Percentiles rank a stretch among this genome's conserved stretches.
Evolutionary conservation across 1,140 invertebrate species (phyloP).

Genomic region (Cydia fagiglandana): DNA sequence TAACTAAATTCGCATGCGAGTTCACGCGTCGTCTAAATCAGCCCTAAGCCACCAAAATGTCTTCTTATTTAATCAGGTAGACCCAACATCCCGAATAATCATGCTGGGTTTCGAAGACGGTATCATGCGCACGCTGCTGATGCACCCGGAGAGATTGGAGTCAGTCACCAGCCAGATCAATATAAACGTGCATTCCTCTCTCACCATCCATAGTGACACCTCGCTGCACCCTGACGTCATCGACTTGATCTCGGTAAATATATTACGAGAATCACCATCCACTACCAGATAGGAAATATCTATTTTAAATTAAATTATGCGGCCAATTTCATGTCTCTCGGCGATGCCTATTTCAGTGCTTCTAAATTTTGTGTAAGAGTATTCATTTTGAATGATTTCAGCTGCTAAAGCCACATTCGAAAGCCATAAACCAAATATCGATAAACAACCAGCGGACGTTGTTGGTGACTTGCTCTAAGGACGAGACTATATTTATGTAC

Average conservation of each 20-base stretch:
- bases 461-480: conserved; percentile 83
- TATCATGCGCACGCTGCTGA: conserved; percentile 73
- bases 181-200: conserved; percentile 57
- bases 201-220: conserved; percentile 65
- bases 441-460: conserved; percentile 80
- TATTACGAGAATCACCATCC: too few species aligned
- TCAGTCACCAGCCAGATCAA: conserved; percentile 48
- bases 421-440: conserved; percentile 80
- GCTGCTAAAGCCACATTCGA: conserved; percentile 84
- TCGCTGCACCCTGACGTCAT: conserved; percentile 59
- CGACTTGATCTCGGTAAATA: conserved; percentile 61
- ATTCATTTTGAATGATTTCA: conserved; percentile 65
- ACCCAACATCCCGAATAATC: conserved; percentile 81
- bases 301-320: too few species aligned
- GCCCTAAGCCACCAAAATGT: neutral
- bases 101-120: conserved; percentile 87
- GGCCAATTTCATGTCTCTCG: too few species aligned
- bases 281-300: too few species aligned
- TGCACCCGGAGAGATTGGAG: conserved; percentile 59
- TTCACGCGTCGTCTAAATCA: too few species aligned
- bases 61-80: conserved; percentile 61
- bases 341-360: too few species aligned
- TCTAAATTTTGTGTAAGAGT: too few species aligned
- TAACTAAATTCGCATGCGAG: too few species aligned
- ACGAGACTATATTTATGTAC: conserved; percentile 85